Evolutionary conservation across 2,888 invertebrate species (phyloP).

Genomic region (Drosophila demipolita): DNA sequence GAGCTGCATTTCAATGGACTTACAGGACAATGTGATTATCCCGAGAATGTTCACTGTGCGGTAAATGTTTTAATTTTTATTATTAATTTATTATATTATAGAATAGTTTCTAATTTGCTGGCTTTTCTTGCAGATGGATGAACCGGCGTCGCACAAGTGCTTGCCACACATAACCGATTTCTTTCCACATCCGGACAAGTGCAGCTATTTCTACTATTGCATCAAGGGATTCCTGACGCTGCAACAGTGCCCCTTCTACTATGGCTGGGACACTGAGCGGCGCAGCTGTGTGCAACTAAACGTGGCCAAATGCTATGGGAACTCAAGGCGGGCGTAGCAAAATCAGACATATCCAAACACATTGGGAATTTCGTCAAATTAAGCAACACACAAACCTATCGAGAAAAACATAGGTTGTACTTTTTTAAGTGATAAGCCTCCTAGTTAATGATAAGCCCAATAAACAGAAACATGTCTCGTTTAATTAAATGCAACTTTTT

Average conservation of each 20-base stretch:
- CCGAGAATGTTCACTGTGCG: constrained; percentile 77
- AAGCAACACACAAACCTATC: constrained; percentile 13
- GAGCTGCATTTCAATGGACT: constrained; percentile 79
- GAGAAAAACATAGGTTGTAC: constrained; percentile 34
- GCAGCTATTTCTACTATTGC: constrained; percentile 84
- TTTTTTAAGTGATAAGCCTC: constrained; percentile 55
- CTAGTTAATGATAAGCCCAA: constrained; percentile 55
- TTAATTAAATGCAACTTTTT: constrained; percentile 73
- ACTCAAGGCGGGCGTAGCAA: constrained; percentile 50
- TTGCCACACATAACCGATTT: constrained; percentile 79
- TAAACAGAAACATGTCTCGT: constrained; percentile 51
- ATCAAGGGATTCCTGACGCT: constrained; percentile 82
- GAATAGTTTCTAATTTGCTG: neutral
- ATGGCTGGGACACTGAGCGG: constrained; percentile 83
- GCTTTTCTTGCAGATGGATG: constrained; percentile 53
- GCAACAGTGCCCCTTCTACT: constrained; percentile 84
- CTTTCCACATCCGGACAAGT: constrained; percentile 83
- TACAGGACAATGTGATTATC: constrained; percentile 80
- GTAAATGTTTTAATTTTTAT: constrained; percentile 47
- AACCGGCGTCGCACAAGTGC: constrained; percentile 69
- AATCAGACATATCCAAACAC: neutral
- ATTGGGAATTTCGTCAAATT: constrained; percentile 24
- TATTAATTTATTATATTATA: neutral
- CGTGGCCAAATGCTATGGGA: constrained; percentile 77
- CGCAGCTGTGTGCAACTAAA: constrained; percentile 78